A percentile compares a stretch with the other conserved stretches of the same genome.
Conservation (phyloP, 2,888 invertebrate species). For the Notocelia uddmanniana region DNA sequence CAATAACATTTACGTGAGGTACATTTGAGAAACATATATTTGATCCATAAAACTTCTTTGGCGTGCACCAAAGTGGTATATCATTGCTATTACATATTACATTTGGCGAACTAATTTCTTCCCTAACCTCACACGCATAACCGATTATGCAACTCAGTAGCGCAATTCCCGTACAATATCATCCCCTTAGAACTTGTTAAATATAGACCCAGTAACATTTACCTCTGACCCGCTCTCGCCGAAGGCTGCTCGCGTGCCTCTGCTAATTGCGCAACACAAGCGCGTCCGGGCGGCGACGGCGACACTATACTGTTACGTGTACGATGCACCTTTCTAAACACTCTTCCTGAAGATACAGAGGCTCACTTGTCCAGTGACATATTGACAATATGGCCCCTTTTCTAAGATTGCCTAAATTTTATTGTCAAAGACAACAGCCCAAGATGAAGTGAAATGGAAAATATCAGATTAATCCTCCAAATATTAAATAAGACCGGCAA, state of each 20-base stretch:
- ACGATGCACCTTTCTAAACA: conserved; percentile 21
- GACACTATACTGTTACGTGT: conserved; percentile 20
- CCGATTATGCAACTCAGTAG: background rate
- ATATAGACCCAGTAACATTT: background rate
- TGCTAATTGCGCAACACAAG: conserved; percentile 15
- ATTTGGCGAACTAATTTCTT: background rate
- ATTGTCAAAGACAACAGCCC: too few species aligned
- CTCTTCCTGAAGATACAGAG: conserved; percentile 1
- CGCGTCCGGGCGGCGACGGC: conserved; percentile 4
- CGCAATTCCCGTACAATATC: background rate
- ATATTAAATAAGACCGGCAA: too few species aligned
- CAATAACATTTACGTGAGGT: background rate
- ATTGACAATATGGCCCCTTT: background rate
- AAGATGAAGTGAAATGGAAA: background rate
- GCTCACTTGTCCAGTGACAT: background rate
- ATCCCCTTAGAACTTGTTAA: background rate
- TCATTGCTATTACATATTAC: background rate
- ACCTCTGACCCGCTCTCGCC: conserved; percentile 30
- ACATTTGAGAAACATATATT: background rate
- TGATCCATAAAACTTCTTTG: background rate
- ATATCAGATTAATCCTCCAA: too few species aligned
- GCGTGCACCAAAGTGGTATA: background rate
- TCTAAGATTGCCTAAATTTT: too few species aligned
- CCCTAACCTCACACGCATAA: background rate
- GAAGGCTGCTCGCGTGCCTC: conserved; percentile 18